Percentiles rank a stretch among this genome's conserved stretches.
Conservation (phyloP, 2,113 vertebrate genomes). For the Amphiprion ocellaris region DNA sequence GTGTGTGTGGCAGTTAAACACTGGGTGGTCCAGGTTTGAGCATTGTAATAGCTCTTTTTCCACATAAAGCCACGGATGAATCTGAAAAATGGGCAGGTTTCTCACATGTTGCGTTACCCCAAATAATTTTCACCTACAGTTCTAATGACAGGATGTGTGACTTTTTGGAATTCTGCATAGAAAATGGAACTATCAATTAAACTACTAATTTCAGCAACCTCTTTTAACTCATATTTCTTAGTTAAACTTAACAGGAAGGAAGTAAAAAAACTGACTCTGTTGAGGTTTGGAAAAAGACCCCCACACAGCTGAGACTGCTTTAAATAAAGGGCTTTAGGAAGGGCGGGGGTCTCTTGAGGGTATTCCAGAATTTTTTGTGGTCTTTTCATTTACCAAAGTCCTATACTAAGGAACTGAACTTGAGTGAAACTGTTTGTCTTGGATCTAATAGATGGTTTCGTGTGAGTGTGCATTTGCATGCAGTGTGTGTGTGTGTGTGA, state of each 20-base stretch:
- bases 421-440: constrained; percentile 64
- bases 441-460: constrained; percentile 50
- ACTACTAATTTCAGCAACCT: constrained; percentile 1
- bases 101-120: constrained; percentile 1
- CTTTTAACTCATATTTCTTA: constrained; percentile 14
- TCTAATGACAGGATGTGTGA: constrained; percentile 23
- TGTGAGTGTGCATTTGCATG: constrained; percentile 31
- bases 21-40: constrained; percentile 74
- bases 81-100: constrained; percentile 41
- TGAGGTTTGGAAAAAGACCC: constrained; percentile 56
- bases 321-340: constrained; percentile 55
- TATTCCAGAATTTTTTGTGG: constrained; percentile 66
- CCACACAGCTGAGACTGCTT: constrained; percentile 33
- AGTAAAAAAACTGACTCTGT: constrained; percentile 23
- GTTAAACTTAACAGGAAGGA: constrained; percentile 28
- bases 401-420: constrained; percentile 49
- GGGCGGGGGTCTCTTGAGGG: constrained; percentile 51
- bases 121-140: constrained; percentile 26
- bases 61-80: constrained; percentile 70
- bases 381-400: constrained; percentile 66
- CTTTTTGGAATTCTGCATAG: neutral
- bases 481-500: constrained; percentile 11
- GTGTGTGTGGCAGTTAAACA: constrained; percentile 59
- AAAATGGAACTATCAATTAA: neutral
- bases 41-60: constrained; percentile 71